Conservation (phyloP, 2,113 vertebrate genomes). For the Sebastes schlegelii region DNA sequence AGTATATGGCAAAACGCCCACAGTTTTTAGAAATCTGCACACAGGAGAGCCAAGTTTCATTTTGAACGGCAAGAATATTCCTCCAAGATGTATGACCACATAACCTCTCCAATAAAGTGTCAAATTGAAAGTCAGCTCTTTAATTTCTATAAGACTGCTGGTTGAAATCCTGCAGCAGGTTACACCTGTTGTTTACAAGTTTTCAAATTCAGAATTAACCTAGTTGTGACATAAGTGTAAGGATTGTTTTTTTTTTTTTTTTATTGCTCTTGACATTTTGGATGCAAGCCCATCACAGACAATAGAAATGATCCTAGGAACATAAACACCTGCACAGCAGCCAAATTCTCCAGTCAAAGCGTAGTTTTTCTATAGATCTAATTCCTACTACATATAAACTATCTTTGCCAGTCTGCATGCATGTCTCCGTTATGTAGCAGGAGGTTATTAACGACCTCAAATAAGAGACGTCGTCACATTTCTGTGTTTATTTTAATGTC, state of each 20-base stretch:
- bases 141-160: background rate
- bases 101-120: background rate
- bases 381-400: conserved; percentile 32
- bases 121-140: background rate
- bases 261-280: conserved; percentile 25
- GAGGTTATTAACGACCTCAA: conserved; percentile 61
- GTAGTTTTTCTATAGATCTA: conserved; percentile 38
- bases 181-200: background rate
- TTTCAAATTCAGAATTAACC: background rate
- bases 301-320: conserved; percentile 27
- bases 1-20: background rate
- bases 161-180: conserved; percentile 11
- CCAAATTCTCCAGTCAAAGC: conserved; percentile 25
- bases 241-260: background rate
- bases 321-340: conserved; percentile 29
- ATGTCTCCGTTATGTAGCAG: conserved; percentile 50
- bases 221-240: background rate
- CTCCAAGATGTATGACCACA: background rate
- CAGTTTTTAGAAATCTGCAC: conserved; percentile 21
- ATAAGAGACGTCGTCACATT: conserved; percentile 66
- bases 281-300: conserved; percentile 20
- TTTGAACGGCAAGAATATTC: conserved; percentile 4
- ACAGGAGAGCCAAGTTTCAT: background rate
- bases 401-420: conserved; percentile 48
- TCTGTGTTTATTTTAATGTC: conserved; percentile 72